Conservation (phyloP, 1,140 invertebrate species). For the Leptestheria dahalacensis region DNA sequence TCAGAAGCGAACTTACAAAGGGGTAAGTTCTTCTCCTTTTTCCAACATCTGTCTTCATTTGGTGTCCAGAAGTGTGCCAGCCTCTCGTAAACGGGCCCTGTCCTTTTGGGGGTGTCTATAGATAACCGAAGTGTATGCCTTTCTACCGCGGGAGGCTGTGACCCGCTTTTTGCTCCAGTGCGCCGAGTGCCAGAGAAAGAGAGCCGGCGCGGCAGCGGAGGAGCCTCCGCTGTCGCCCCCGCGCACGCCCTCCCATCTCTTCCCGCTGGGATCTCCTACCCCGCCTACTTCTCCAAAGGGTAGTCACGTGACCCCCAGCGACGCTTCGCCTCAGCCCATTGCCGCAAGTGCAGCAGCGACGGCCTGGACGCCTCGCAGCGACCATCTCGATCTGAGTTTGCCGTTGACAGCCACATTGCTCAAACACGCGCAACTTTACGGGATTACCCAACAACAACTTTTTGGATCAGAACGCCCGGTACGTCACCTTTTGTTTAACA, state of each 20-base stretch:
- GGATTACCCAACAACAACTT: constrained; percentile 17
- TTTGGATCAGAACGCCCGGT: constrained; percentile 10
- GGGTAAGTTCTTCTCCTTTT: constrained; percentile 42
- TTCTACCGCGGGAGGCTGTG: constrained; percentile 84
- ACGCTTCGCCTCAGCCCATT: constrained; percentile 24
- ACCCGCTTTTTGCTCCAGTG: constrained; percentile 85
- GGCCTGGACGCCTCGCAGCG: constrained; percentile 24
- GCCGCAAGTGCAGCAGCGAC: constrained; percentile 8
- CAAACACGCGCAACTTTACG: constrained; percentile 36
- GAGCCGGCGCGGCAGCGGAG: constrained; percentile 39
- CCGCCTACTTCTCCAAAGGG: constrained; percentile 15
- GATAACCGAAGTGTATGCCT: constrained; percentile 91
- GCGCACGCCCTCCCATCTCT: constrained; percentile 14
- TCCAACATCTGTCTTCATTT: too few species aligned
- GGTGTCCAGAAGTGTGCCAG: too few species aligned
- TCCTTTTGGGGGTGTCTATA: constrained; percentile 36
- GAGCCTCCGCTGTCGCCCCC: constrained; percentile 13
- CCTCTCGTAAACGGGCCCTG: too few species aligned
- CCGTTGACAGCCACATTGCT: constrained; percentile 73
- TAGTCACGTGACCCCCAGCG: constrained; percentile 30
- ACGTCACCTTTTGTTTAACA: too few species aligned
- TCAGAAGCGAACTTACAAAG: constrained; percentile 87
- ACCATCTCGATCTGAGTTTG: constrained; percentile 54
- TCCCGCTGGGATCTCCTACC: constrained; percentile 4
- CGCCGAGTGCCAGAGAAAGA: constrained; percentile 78